Evolutionary conservation across 2,797 vertebrate genomes (phyloP), one percentile per base, ranked within the genome.

Genomic region (Bradypodion pumilum): DNA sequence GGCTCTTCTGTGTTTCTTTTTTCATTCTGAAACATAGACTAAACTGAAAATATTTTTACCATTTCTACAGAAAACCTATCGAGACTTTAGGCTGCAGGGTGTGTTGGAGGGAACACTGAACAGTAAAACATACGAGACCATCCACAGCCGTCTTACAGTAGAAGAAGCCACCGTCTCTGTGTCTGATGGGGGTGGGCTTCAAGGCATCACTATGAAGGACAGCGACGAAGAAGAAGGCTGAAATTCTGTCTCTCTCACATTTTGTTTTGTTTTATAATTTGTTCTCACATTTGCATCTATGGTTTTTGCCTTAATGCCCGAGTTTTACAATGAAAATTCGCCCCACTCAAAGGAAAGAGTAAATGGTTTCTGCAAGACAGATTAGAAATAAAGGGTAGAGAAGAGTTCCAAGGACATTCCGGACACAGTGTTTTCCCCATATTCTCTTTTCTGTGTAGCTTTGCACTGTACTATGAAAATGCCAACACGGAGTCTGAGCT

Each of bases 141-240:
- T 98, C 84, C 97, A 97, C 95, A 98, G 96, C 91, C 97, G 98
- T 0, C 95, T 99, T 90, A 97, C 96, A 0, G 95, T 99, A n/a
- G 98, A 99, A 92, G 98, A 99, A 69, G 97, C 98, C 84, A 98
- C 97, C 0, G 95, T 95, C 21, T 96, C 97, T 0, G 98, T 98
- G 46, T 97, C 97, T 0, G 96, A 97, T 8, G 95, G 96, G 0
- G 97, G 96, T 66, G 97, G 97, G 85, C 97, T 99, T 88, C 98
- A 98, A 93, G 98, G 98, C 74, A 97, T 99, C 92, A 97, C 97
- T 16, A 99, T 99, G 98, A 98, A 97, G 87, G 98, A 99, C 96
- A 99, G 98, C 4, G 98, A 99, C 3, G 97, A 98, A 93, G 98
- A 99, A 80, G 97, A 98, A 65, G 97, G 97, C 69, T 98, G 95